phyloP scores from a whole-genome alignment of 2,888 invertebrate genomes.

The Pammene fasciana region DNA sequence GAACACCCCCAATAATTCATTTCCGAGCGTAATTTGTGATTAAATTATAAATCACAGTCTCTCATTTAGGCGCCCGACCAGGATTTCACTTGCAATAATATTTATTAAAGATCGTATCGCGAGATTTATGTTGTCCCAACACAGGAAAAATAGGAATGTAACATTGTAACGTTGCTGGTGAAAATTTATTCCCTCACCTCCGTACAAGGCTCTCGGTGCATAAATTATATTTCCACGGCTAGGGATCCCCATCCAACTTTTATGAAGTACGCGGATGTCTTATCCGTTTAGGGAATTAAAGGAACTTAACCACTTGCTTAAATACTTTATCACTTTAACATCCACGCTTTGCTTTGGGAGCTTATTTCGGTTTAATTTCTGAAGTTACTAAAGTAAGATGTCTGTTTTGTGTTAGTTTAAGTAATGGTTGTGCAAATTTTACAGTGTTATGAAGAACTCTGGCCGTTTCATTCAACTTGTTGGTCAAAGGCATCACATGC shows the following conservation, averaged over 20 bases:
- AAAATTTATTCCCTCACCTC: slow-evolving; percentile 56
- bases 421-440: neutral
- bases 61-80: slow-evolving; percentile 41
- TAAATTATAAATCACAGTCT: slow-evolving; percentile 26
- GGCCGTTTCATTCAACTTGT: no score
- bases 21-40: slow-evolving; percentile 11
- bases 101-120: slow-evolving; percentile 55
- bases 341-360: slow-evolving; percentile 20
- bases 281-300: slow-evolving; percentile 39
- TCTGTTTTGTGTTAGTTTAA: slow-evolving; percentile 19
- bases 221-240: slow-evolving; percentile 56
- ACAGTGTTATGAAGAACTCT: neutral
- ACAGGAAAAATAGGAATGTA: slow-evolving; percentile 47
- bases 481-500: no score
- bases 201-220: slow-evolving; percentile 54
- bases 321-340: slow-evolving; percentile 39
- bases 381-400: slow-evolving; percentile 11
- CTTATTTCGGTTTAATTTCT: slow-evolving; percentile 30
- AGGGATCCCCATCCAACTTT: slow-evolving; percentile 40
- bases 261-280: slow-evolving; percentile 38
- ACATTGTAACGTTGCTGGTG: slow-evolving; percentile 41
- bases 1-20: slow-evolving; percentile 3
- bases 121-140: slow-evolving; percentile 51
- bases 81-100: slow-evolving; percentile 54
- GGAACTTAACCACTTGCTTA: slow-evolving; percentile 40